phyloP scores from a whole-genome alignment of 1,140 invertebrate genomes.

The Trichoplusia ni region DNA sequence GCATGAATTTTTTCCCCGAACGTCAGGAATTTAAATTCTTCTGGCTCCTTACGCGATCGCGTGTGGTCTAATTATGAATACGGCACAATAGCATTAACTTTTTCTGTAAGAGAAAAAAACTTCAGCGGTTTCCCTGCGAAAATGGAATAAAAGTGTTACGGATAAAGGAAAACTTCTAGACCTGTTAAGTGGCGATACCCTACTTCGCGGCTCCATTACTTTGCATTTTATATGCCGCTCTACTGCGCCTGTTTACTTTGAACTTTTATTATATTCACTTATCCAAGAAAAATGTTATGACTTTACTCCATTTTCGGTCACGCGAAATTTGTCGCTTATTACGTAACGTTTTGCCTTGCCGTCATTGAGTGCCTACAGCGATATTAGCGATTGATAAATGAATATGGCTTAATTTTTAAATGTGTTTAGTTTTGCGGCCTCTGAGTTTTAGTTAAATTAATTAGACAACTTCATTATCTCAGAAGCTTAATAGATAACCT shows the following conservation, averaged over 20 bases:
- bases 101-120: slow-evolving; percentile 42
- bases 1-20: slow-evolving; percentile 73
- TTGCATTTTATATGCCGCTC: slow-evolving; percentile 51
- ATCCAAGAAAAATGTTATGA: slow-evolving; percentile 30
- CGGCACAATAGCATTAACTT: slow-evolving; percentile 45
- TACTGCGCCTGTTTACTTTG: slow-evolving; percentile 51
- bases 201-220: slow-evolving; percentile 49
- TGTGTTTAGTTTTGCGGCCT: neutral
- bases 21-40: slow-evolving; percentile 70
- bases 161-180: slow-evolving; percentile 52
- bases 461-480: slow-evolving; percentile 1
- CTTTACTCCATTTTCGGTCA: slow-evolving; percentile 30
- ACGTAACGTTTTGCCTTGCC: neutral
- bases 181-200: slow-evolving; percentile 54
- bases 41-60: slow-evolving; percentile 60
- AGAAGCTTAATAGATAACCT: slow-evolving; percentile 15
- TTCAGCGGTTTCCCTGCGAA: slow-evolving; percentile 45
- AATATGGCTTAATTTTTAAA: neutral
- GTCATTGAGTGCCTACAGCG: neutral
- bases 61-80: slow-evolving; percentile 78
- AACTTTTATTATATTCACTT: slow-evolving; percentile 43
- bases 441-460: slow-evolving; percentile 1
- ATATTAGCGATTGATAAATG: neutral
- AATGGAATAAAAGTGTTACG: slow-evolving; percentile 57
- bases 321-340: slow-evolving; percentile 29